These are phyloP conservation scores for Prochilodus magdalenae DNA, from an alignment of 2,113 vertebrate species.

Conservation along the genomic window DNA sequence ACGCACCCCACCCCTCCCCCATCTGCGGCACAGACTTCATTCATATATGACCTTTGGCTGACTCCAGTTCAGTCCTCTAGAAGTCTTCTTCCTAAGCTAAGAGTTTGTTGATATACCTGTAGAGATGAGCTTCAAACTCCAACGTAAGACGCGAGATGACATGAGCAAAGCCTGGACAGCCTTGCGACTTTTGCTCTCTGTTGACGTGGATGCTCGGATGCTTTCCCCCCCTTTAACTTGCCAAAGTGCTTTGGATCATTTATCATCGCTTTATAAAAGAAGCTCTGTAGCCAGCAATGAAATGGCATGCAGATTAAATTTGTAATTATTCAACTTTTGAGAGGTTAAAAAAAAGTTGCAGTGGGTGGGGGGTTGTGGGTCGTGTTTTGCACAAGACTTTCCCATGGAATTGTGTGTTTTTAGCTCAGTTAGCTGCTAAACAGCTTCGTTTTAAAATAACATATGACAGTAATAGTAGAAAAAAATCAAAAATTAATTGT, in stretches of 20 bases:
- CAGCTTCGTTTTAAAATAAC: too few species aligned
- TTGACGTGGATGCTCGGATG: constrained; percentile 29
- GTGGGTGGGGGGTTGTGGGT: background rate
- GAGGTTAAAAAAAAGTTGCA: background rate
- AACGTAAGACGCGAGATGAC: constrained; percentile 19
- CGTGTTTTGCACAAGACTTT: background rate
- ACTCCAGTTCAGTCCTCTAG: constrained; percentile 49
- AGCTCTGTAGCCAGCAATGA: background rate
- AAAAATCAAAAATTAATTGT: too few species aligned
- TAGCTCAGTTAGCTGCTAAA: background rate
- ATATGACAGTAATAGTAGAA: too few species aligned
- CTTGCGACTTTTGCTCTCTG: constrained; percentile 33
- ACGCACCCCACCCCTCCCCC: constrained; percentile 23
- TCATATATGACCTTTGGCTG: constrained; percentile 64
- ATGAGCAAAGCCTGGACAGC: constrained; percentile 20
- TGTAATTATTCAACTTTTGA: constrained; percentile 22
- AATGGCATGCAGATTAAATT: background rate
- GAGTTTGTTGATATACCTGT: background rate
- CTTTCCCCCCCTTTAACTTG: background rate
- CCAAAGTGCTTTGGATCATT: constrained; percentile 8
- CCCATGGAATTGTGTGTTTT: constrained; percentile 5
- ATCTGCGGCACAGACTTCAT: background rate
- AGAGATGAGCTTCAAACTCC: constrained; percentile 25
- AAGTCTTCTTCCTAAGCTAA: constrained; percentile 4
- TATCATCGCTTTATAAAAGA: constrained; percentile 35